Percentiles rank a stretch among this genome's conserved stretches.
Conservation (phyloP, 1,140 invertebrate species). For the Amphibalanus amphitrite region DNA sequence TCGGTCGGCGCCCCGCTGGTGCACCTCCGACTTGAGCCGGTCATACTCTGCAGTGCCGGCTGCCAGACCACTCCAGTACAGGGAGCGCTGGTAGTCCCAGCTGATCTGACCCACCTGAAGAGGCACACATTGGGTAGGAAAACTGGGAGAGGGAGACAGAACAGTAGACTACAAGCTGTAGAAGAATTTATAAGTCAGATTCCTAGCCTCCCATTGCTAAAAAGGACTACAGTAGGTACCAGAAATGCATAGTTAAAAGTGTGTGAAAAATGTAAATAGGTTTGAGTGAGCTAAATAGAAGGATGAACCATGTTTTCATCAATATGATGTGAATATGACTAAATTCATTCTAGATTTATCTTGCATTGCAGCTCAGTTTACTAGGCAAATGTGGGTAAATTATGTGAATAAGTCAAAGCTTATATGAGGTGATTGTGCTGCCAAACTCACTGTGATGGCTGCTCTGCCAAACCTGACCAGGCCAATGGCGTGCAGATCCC, state of each 20-base stretch:
- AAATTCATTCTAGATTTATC: conserved; percentile 9
- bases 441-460: conserved; percentile 41
- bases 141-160: conserved; percentile 8
- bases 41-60: conserved; percentile 3
- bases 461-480: conserved; percentile 62
- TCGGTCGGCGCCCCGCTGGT: conserved; percentile 65
- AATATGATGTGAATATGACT: conserved; percentile 9
- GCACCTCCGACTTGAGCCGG: conserved; percentile 34
- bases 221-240: no score
- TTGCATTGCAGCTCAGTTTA: background rate
- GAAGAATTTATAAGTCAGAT: no score
- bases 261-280: no score
- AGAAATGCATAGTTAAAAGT: no score
- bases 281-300: no score
- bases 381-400: background rate
- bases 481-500: conserved; percentile 51
- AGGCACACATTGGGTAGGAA: conserved; percentile 10
- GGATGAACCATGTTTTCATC: conserved; percentile 3
- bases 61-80: background rate
- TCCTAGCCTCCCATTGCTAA: no score
- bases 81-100: background rate
- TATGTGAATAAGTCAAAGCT: background rate
- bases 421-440: background rate
- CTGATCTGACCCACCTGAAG: conserved; percentile 1
- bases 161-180: background rate